Conservation (phyloP, 2,113 vertebrate species). For the Saccopteryx bilineata region DNA sequence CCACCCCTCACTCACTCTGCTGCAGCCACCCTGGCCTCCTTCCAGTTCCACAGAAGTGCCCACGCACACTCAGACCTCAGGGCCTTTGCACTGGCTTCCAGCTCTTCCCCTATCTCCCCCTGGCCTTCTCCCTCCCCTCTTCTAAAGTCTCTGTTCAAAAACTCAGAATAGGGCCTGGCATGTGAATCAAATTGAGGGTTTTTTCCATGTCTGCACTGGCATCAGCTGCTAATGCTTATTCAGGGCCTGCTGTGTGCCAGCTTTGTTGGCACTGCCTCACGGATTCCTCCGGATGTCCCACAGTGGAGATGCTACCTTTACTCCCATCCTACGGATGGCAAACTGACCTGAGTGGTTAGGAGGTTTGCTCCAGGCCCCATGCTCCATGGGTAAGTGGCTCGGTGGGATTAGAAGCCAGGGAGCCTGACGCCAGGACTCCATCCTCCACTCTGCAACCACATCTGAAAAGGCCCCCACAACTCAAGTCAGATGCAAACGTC, state of each 20-base stretch:
- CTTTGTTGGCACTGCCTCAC: neutral
- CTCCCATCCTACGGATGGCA: neutral
- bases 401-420: neutral
- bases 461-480: neutral
- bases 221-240: too few species aligned
- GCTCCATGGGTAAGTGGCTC: neutral
- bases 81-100: neutral
- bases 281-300: neutral
- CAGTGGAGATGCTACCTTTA: rapidly evolving
- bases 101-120: neutral
- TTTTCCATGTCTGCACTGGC: rapidly evolving
- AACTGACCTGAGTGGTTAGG: neutral
- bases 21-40: neutral
- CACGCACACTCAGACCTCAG: neutral
- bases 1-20: neutral
- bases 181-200: rapidly evolving
- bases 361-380: rapidly evolving
- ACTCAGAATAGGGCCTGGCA: neutral
- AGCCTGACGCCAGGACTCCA: neutral
- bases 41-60: neutral
- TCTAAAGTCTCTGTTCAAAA: neutral
- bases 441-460: neutral
- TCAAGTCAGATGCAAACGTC: neutral
- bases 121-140: neutral
- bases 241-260: rapidly evolving